Conservation (phyloP, 2,888 invertebrate genomes). For the Tridacna gigas region DNA sequence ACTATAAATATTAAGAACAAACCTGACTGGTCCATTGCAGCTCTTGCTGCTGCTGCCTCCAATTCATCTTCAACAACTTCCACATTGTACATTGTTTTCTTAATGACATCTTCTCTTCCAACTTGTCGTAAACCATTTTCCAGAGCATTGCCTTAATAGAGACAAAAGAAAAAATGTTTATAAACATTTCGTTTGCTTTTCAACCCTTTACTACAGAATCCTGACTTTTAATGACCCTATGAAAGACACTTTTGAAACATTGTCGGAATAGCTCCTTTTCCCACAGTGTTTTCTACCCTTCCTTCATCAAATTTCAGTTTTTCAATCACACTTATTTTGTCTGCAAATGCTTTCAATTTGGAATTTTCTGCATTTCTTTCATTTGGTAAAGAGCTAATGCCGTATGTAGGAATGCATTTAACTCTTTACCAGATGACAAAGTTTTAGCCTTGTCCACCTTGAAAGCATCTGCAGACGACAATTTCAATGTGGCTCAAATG, state of each 20-base stretch:
- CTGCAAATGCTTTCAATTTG: too few species aligned
- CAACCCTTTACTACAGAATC: not conserved
- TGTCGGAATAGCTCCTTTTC: not conserved
- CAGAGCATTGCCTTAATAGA: slow-evolving; percentile 89
- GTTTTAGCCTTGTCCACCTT: too few species aligned
- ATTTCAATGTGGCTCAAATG: too few species aligned
- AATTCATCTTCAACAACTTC: slow-evolving; percentile 90
- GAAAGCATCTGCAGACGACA: too few species aligned
- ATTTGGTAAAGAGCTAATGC: too few species aligned
- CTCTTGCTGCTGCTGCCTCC: slow-evolving; percentile 89
- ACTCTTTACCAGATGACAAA: too few species aligned
- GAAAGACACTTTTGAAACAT: not conserved
- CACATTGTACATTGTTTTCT: slow-evolving; percentile 88
- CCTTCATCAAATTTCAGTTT: too few species aligned
- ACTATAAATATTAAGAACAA: slow-evolving; percentile 36
- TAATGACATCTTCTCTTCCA: slow-evolving; percentile 95
- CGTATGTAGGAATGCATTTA: too few species aligned
- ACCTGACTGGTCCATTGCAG: slow-evolving; percentile 85
- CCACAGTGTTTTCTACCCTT: not conserved
- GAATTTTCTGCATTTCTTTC: too few species aligned
- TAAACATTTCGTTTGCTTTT: not conserved
- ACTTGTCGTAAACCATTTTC: slow-evolving; percentile 94
- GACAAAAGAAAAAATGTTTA: not conserved
- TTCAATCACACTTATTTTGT: too few species aligned
- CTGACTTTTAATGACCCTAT: not conserved